Base-by-base conservation (phyloP, 2,888 invertebrate genomes). In the Dynastes tityus region DNA sequence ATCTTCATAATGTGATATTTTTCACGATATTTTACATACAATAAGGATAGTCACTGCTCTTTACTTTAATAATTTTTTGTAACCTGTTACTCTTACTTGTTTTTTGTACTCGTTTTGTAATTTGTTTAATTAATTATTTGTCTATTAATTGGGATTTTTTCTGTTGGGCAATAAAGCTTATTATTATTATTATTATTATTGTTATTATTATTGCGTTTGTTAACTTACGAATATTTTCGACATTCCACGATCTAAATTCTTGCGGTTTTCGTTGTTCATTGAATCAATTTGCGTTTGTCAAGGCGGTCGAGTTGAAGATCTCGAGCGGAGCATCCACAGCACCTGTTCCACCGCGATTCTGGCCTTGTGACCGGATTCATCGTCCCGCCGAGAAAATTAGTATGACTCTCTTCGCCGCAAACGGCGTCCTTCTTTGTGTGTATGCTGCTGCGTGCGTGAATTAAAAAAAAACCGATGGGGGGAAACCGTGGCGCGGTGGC, bases 401-500 rank as follows among this genome's bases (percentile, higher is more conserved):
- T 75, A 75, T 75, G 64, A 75, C 63, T 75, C 45, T 61, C 37
- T 27, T 8, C 55, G 22, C 55, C 55, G 16, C 55, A 8, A 16
- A 55, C 55, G 22, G 2, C 16, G 22, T 55, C 16, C 22, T n/a
- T 22, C 55, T 55, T 55, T 55, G 55, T 55, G 55, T 55, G 55
- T 55, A 16, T 22, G 16, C n/a, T 53, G 53, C 16, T 53, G 55
- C 6, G 16, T 16, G 45, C 22, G 55, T 55, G 76, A 76, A 76
- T 65, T 64, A n/a, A 65, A 76, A 78, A 78, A 53, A 22, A 78
- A 76, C 68, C 63, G 71, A 64, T 49, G 58, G 76, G 51, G 22
- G 40, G 67, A 73, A 79, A 73, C 77, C 77, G 68, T 77, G 74
- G 78, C 75, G 68, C 65, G 58, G 67, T 45, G 67, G 45, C 51